Base-by-base conservation (phyloP, 2,797 vertebrate species). In the Odontamblyopus rebecca region DNA sequence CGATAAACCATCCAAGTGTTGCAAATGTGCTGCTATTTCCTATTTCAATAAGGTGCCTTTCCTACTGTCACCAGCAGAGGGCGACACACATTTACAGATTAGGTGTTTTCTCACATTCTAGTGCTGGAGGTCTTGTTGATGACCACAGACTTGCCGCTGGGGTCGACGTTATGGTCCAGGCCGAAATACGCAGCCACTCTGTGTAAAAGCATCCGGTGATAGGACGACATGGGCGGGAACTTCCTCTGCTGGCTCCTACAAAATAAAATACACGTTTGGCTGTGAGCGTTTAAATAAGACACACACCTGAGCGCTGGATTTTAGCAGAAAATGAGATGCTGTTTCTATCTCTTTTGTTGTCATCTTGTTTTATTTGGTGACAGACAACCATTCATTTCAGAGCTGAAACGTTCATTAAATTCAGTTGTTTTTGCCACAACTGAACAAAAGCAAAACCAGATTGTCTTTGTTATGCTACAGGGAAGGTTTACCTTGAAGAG, bases 51-150 rank as follows among this genome's bases (percentile, higher is more conserved):
- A n/a, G 19, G 6, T n/a, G 18, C 51, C 18, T 54, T 54, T n/a
- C 51, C 18, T 48, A 48, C 44, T 15, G 44, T 15, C 44, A 48
- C 44, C 44, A 48, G 44, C 44, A 48, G 44, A 48, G 12, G 44
- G 51, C 18, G 9, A n/a, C 51, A 2, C 7, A n/a, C n/a, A 44
- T 3, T 2, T 15, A 44, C 2, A 44, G 41, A 44, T 44, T 48
- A 48, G 12, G 16, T 15, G 44, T 2, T 0, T 13, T 8, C 97
- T 96, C 90, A 99, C 98, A 99, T 98, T 94, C 97, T 95, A 73
- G 97, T 99, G 94, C 93, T 99, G 94, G 94, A 96, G 91, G 98
- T 99, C 96, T 98, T 98, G 93, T 98, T 99, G 91, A 99, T 96
- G 88, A 99, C 96, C 85, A 99, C 97, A 5, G 97, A 96, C 87